Evolutionary conservation across 2,113 vertebrate genomes (phyloP).

Genomic region (Gallinago undulata): DNA sequence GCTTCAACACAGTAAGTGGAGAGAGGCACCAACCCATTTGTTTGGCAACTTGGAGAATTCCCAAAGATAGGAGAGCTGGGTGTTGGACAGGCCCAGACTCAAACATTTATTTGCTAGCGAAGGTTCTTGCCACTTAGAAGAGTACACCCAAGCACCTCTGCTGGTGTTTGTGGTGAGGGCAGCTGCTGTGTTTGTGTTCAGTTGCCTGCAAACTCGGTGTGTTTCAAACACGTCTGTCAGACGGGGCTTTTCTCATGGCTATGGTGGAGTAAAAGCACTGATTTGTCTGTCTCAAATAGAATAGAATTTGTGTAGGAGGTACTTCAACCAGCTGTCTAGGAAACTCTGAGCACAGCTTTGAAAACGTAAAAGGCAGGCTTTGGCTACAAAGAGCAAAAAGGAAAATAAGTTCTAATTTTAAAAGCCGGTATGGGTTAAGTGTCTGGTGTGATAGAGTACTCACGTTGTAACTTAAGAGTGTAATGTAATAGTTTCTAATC

Average conservation of each 20-base stretch:
- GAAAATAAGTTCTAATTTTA: neutral
- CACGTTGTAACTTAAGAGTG: neutral
- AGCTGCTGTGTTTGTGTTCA: neutral
- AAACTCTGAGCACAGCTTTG: neutral
- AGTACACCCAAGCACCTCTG: neutral
- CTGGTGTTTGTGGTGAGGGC: neutral
- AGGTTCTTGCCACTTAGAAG: neutral
- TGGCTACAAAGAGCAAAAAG: neutral
- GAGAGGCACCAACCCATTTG: neutral
- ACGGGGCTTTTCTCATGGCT: neutral
- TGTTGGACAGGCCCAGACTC: fast-evolving
- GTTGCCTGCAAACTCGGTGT: fast-evolving
- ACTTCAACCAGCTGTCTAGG: constrained; percentile 5
- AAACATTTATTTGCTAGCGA: neutral
- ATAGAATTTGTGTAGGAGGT: constrained; percentile 35
- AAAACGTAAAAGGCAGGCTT: neutral
- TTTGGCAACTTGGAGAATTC: neutral
- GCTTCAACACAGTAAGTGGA: neutral
- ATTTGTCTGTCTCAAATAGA: neutral
- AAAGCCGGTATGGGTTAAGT: neutral
- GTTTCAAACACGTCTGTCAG: neutral
- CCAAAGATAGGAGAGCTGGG: fast-evolving
- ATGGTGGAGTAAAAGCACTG: neutral
- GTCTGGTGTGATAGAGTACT: neutral
- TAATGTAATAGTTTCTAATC: neutral